phyloP scores from a whole-genome alignment of 1,140 invertebrate genomes.

The Bombus sibiricus region DNA sequence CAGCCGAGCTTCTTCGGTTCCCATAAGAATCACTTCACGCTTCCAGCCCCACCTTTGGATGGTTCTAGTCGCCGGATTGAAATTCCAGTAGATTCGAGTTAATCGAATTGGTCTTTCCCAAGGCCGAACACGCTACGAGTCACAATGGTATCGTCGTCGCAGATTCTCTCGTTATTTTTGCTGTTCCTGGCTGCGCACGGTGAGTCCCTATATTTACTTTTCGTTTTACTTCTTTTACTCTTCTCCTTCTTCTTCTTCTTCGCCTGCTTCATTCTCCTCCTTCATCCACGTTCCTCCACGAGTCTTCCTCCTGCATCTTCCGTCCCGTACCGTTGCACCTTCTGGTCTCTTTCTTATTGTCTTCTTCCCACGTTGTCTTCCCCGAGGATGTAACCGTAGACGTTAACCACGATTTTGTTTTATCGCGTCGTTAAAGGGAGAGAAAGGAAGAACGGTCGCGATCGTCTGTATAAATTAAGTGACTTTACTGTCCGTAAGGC shows the following conservation, averaged over 20 bases:
- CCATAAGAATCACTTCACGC: slow-evolving; percentile 18
- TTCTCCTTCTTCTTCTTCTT: neutral
- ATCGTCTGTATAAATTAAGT: neutral
- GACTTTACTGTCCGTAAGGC: neutral
- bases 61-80: slow-evolving; percentile 8
- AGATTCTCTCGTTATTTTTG: slow-evolving; percentile 73
- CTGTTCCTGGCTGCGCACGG: slow-evolving; percentile 75
- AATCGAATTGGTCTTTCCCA: slow-evolving; percentile 42
- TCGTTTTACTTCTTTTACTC: slow-evolving; percentile 13
- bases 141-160: slow-evolving; percentile 73
- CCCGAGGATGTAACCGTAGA: neutral
- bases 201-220: slow-evolving; percentile 67
- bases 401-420: slow-evolving; percentile 1
- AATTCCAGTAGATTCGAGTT: slow-evolving; percentile 36
- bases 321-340: too few relatives aligned
- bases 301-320: too few relatives aligned
- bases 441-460: neutral
- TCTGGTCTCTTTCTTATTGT: neutral
- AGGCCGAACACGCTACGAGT: slow-evolving; percentile 19
- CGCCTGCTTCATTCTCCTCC: neutral
- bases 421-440: neutral
- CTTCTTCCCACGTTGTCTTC: too few relatives aligned
- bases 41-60: slow-evolving; percentile 3
- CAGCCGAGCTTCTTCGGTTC: slow-evolving; percentile 78
- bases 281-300: neutral